A percentile compares a stretch with the other conserved stretches of the same genome.
phyloP scores from a whole-genome alignment of 1,140 invertebrate genomes.

The Sycobia sp. region DNA sequence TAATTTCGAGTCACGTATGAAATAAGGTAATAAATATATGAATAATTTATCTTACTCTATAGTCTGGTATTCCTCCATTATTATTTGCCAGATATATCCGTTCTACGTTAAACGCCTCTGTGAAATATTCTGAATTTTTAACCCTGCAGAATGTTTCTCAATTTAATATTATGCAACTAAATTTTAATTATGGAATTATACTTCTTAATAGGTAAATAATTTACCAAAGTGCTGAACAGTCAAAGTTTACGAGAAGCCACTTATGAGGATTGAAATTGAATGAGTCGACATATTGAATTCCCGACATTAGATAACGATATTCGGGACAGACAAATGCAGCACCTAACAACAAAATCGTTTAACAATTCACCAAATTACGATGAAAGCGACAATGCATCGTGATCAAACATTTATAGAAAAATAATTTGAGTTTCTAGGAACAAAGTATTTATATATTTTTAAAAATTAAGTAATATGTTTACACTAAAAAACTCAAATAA shows the following conservation, averaged over 20 bases:
- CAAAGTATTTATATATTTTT: background rate
- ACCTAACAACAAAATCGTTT: conserved; percentile 63
- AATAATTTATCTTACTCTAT: conserved; percentile 64
- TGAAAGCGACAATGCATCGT: no score
- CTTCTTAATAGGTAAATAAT: conserved; percentile 7
- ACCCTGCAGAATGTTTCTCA: conserved; percentile 65
- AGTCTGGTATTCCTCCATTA: conserved; percentile 80
- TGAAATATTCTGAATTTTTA: conserved; percentile 77
- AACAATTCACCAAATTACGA: no score
- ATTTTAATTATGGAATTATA: background rate
- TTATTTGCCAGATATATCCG: conserved; percentile 82
- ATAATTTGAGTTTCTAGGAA: no score
- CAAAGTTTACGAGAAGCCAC: conserved; percentile 90
- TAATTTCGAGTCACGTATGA: background rate
- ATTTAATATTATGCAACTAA: background rate
- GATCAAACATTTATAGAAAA: no score
- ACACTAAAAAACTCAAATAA: background rate
- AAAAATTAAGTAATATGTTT: background rate
- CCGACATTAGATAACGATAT: conserved; percentile 79
- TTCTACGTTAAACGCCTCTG: conserved; percentile 90
- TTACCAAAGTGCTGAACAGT: conserved; percentile 85
- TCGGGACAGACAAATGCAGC: conserved; percentile 89
- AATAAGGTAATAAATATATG: conserved; percentile 47
- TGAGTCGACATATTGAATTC: conserved; percentile 82
- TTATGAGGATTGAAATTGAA: conserved; percentile 93